Evolutionary conservation across 2,888 invertebrate species (phyloP).

Genomic region (Digitonthophagus gazella): DNA sequence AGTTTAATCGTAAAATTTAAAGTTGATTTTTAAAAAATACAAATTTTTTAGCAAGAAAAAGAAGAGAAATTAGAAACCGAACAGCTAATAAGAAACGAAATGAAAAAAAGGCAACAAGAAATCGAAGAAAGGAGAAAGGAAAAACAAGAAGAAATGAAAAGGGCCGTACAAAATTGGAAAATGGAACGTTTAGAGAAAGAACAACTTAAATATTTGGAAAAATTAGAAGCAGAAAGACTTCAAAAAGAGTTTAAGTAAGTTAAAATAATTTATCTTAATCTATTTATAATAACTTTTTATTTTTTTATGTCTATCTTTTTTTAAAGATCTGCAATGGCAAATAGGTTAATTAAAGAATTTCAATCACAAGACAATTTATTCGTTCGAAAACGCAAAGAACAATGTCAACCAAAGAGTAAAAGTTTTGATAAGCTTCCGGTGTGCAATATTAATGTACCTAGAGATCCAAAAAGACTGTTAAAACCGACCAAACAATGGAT

Average conservation of each 20-base stretch:
- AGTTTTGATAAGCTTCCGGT: conserved; percentile 20
- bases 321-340: conserved; percentile 41
- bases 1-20: background rate
- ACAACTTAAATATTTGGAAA: conserved; percentile 30
- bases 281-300: background rate
- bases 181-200: conserved; percentile 27
- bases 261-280: background rate
- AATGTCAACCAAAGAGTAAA: conserved; percentile 35
- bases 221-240: conserved; percentile 32
- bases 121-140: conserved; percentile 36
- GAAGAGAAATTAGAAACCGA: conserved; percentile 22
- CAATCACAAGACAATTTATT: conserved; percentile 45
- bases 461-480: conserved; percentile 45
- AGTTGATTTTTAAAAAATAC: no score
- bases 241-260: conserved; percentile 21
- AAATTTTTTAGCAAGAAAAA: conserved; percentile 24
- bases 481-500: conserved; percentile 49
- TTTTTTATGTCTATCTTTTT: background rate
- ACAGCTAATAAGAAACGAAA: conserved; percentile 35
- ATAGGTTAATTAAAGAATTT: conserved; percentile 46
- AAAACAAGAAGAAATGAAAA: conserved; percentile 39
- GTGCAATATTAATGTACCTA: conserved; percentile 23
- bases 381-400: conserved; percentile 38
- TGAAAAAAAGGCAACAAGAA: conserved; percentile 43
- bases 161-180: conserved; percentile 38